These are phyloP conservation scores for Andrena marginata DNA, from an alignment of 2,888 invertebrate species.

Conservation along the genomic window DNA sequence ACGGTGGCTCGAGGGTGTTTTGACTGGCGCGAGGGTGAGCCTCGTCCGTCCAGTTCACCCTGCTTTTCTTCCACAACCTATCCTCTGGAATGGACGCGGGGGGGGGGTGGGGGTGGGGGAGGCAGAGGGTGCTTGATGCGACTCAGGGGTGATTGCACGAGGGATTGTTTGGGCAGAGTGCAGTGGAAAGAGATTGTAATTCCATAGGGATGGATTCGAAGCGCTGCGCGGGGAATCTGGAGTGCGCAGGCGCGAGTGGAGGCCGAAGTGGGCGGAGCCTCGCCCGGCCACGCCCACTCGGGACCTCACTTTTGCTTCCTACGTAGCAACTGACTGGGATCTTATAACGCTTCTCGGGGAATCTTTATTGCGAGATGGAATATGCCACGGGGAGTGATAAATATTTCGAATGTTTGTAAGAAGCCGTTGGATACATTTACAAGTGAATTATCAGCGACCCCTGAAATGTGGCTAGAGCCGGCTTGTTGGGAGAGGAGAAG, in stretches of 20 bases:
- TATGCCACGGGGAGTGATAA: too few species aligned
- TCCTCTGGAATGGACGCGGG: not conserved
- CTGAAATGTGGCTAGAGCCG: conserved; percentile 14
- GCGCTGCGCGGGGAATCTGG: too few species aligned
- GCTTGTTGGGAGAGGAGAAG: conserved; percentile 22
- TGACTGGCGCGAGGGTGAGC: conserved; percentile 53
- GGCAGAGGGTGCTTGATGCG: not conserved
- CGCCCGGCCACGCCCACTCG: too few species aligned
- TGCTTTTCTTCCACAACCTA: conserved; percentile 7
- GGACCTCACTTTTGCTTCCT: too few species aligned
- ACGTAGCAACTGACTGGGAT: too few species aligned
- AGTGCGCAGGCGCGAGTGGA: too few species aligned
- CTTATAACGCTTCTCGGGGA: too few species aligned
- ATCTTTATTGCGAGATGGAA: too few species aligned
- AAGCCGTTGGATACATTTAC: not conserved
- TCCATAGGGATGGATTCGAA: too few species aligned
- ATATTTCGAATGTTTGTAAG: not conserved
- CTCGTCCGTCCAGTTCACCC: conserved; percentile 56
- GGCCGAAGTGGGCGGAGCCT: too few species aligned
- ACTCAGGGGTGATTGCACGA: not conserved
- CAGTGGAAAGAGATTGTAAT: too few species aligned
- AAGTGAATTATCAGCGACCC: not conserved
- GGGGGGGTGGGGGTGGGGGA: not conserved
- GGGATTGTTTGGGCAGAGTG: not conserved
- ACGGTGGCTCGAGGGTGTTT: conserved; percentile 64